phyloP scores from a whole-genome alignment of 1,140 invertebrate species.

The Cydia fagiglandana region DNA sequence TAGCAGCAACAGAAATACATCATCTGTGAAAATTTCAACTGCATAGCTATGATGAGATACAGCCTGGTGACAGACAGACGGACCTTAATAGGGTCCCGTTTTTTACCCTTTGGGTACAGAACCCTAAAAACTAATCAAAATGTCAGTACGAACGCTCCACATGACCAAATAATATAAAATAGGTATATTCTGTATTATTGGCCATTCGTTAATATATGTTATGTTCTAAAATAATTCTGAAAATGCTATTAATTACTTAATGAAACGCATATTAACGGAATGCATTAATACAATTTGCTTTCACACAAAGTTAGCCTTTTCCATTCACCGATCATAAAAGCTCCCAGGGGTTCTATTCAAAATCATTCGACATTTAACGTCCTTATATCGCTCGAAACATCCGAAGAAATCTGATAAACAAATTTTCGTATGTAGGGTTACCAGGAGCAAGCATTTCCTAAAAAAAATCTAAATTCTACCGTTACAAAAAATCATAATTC shows the following conservation, averaged over 20 bases:
- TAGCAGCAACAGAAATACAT: too few relatives aligned
- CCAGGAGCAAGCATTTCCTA: not conserved
- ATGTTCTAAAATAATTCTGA: not conserved
- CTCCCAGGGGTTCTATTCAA: conserved; percentile 12
- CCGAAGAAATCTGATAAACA: conserved; percentile 10
- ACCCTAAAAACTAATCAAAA: too few relatives aligned
- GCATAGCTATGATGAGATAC: too few relatives aligned
- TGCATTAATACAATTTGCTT: conserved; percentile 17
- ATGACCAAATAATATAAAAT: too few relatives aligned
- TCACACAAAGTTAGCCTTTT: conserved; percentile 13
- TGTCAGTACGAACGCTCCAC: too few relatives aligned
- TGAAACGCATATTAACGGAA: not conserved
- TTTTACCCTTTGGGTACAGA: too few relatives aligned
- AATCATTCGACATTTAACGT: conserved; percentile 16
- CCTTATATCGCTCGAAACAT: not conserved
- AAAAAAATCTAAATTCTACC: too few relatives aligned
- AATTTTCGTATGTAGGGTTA: conserved; percentile 18
- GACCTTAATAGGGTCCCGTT: too few relatives aligned
- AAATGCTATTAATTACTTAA: not conserved
- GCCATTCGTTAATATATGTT: not conserved
- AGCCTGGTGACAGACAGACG: too few relatives aligned
- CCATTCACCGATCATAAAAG: conserved; percentile 20
- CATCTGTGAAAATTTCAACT: too few relatives aligned
- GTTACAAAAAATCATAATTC: too few relatives aligned
- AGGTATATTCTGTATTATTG: too few relatives aligned